Base-by-base conservation (phyloP, 2,113 vertebrate genomes). In the Trichechus manatus region DNA sequence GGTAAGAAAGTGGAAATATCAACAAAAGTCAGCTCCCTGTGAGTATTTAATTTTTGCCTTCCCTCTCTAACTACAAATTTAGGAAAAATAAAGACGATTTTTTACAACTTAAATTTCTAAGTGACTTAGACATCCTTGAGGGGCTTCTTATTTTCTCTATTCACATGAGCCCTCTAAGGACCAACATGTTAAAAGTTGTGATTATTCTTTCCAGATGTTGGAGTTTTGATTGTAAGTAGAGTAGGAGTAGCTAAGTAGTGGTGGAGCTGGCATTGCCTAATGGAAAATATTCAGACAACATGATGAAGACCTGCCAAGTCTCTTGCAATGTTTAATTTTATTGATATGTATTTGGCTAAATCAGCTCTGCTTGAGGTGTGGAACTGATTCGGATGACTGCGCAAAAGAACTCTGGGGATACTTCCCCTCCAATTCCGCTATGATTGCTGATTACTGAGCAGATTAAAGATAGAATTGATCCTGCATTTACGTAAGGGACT, bases 241-340 rank as follows among this genome's bases (percentile, higher is more conserved):
- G 74, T 92, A 91, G 79, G 88, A 97, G 92, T 79, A 97, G 92
- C 93, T 96, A 93, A 96, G 70, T 68, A 59, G 95, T 66, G 95
- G 96, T 77, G 84, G 77, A 81, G 70, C 63, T 97, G 97, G 97
- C 96, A 0, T 95, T 94, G 93, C 25, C 56, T 82, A 59, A 53
- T 97, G 97, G 98, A 98, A 97, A 97, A 97, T 96, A 50, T 80
- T 97, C 93, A 97, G 97, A 95, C 95, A 89, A 94, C 79, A 91
- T 81, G 19, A 63, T 0, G 0, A 74, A 87, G 79, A 44, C 47
- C 74, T 95, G 96, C 98, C 98, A 97, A 98, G 91, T 77, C 31
- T 94, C 97, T 94, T 89, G 94, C 72, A 59, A 64, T 82, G 59
- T 96, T 97, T 96, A 70, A 95, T 95, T 97, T 96, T 95, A 90